Evolutionary conservation across 2,888 invertebrate species (phyloP), one percentile per base, ranked within the genome.

Genomic region (Anoncus sp.): DNA sequence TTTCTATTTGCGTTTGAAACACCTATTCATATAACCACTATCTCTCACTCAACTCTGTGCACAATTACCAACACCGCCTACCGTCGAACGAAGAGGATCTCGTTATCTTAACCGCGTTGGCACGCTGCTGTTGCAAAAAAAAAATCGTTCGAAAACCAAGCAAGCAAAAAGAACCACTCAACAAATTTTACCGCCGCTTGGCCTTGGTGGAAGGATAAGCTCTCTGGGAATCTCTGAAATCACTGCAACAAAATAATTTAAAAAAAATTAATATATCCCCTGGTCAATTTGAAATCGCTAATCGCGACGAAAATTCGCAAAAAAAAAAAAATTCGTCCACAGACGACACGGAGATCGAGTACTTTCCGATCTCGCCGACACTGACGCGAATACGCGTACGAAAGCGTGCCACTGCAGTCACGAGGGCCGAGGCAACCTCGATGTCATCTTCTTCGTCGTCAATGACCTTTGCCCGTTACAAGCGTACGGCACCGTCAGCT

Each of bases 291-390:
- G 40, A 55, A 60, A 69, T 45, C 35, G 31, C 43, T 75, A 63
- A 62, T 45, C n/a, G 24, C 27, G 63, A 60, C 14, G 22, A 72
- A 72, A 69, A 80, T 75, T 75, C 66, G 72, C 80, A 75, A 81
- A 79, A 31, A 31, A 31, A 31, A 31, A 31, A 31, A 75, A 83
- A 86, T 89, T 81, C 90, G 88, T 94, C 92, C 94, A 92, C 95
- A 96, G 96, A 96, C 93, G 94, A 95, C 89, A 92, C 95, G 87
- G 94, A 95, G 92, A 94, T 96, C 90, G 96, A 96, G 92, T 96
- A 96, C 91, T 95, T 96, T 91, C 96, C 96, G 88, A 95, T 96
- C 87, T 95, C 96, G 81, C 94, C 96, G 60, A 96, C 96, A 83
- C 92, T 96, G 88, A 96, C 96, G 85, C 95, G 96, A 92, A 96